phyloP scores from a whole-genome alignment of 2,113 vertebrate genomes.

The Nyctereutes procyonoides region DNA sequence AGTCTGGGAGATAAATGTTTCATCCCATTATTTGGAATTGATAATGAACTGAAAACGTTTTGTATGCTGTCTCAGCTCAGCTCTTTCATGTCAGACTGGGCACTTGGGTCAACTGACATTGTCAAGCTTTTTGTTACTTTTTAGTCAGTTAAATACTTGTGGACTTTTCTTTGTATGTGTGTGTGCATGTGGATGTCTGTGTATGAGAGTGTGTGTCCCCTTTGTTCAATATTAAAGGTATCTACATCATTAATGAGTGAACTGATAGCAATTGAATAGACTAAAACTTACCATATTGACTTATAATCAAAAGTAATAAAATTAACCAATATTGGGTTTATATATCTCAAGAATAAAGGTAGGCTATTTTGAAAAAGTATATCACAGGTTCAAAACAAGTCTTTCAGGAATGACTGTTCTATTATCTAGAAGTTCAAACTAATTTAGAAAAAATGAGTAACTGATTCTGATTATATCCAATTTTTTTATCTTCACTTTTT shows the following conservation, averaged over 20 bases:
- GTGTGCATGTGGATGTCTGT: not conserved
- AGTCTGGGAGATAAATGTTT: not conserved
- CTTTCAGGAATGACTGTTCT: not conserved
- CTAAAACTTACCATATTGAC: not conserved
- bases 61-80: not conserved
- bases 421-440: not conserved
- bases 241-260: not conserved
- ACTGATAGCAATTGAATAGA: not conserved
- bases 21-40: not conserved
- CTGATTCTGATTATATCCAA: not conserved
- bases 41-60: not conserved
- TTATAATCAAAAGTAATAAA: not conserved
- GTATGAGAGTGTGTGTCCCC: rapidly evolving
- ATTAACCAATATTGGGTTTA: not conserved
- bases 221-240: not conserved
- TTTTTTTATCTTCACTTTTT: not conserved
- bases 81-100: not conserved
- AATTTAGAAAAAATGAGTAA: not conserved
- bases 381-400: not conserved
- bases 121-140: not conserved
- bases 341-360: not conserved
- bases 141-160: not conserved
- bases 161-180: not conserved
- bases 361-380: not conserved
- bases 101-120: not conserved